A percentile compares a stretch with the other conserved stretches of the same genome.
Evolutionary conservation across 1,140 invertebrate species (phyloP).

Genomic region (Lepidurus packardi): DNA sequence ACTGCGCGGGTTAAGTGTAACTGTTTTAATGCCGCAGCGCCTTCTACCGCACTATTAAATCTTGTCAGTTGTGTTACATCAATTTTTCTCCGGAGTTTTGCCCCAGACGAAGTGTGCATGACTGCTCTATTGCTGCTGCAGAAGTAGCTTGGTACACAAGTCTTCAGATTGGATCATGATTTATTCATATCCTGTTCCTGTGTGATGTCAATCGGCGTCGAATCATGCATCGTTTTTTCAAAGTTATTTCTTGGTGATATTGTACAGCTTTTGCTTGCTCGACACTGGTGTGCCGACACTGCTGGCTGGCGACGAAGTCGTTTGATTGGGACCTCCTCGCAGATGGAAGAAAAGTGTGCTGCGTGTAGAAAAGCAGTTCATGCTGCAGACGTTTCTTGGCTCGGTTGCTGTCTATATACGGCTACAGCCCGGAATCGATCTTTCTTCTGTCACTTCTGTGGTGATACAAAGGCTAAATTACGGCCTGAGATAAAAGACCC

Average conservation of each 20-base stretch:
- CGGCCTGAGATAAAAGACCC: background rate
- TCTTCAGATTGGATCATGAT: background rate
- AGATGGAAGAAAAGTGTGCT: background rate
- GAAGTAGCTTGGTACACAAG: background rate
- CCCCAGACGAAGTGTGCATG: background rate
- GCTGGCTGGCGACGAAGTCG: background rate
- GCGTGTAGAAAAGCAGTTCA: background rate
- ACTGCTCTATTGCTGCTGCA: background rate
- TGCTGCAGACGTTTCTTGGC: background rate
- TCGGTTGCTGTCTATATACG: background rate
- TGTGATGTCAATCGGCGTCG: background rate
- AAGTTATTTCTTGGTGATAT: background rate
- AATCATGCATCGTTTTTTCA: background rate
- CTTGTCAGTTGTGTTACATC: background rate
- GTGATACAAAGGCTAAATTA: conserved; percentile 13
- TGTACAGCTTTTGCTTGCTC: background rate
- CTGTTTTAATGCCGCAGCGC: background rate
- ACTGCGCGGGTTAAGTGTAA: background rate
- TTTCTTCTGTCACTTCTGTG: background rate
- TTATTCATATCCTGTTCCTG: conserved; percentile 22
- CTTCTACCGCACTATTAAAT: background rate
- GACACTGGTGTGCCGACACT: background rate
- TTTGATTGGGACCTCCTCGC: background rate
- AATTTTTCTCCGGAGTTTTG: background rate
- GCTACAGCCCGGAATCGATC: background rate